Base-by-base conservation (phyloP, 1,140 invertebrate genomes). In the Orius insidiosus region DNA sequence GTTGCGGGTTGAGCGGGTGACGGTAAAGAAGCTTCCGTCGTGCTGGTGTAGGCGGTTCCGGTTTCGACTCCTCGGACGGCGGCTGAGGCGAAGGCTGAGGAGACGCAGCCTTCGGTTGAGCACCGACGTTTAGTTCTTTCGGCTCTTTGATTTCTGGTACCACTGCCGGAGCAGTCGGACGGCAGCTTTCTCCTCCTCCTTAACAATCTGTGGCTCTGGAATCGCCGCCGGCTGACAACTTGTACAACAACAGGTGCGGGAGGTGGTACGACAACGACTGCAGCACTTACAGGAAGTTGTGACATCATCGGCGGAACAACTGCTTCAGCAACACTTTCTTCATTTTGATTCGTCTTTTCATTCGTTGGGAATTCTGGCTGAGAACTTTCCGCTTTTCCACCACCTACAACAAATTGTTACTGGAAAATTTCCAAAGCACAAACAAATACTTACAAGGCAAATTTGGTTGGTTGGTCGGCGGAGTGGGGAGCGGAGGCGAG, bases 1-100 rank as follows among this genome's bases (percentile, higher is more conserved):
- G 30, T 1, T 24, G 31, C 1, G 15, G 36, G 35, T 6, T 39
- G 15, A 16, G 14, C n/a, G 10, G 35, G 35, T 15, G 36, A 36
- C 24, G n/a, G 15, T 6, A 19, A 4, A 9, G 34, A 13, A n/a
- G 16, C 34, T 7, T 11, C 15, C 54, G 54, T 24, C 24, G 24
- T 24, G n/a, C 55, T 45, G 49, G 50, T 41, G 41, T 33, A 16
- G 48, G 40, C 44, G 43, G 40, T 30, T 36, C 14, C n/a, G 41
- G 46, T 39, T 46, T 32, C 41, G 51, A 4, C 24, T 24, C 24
- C 7, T 24, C 24, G 24, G 24, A 51, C 47, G 35, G 37, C 9
- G 14, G 14, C 8, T 11, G 44, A 16, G 10, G 38, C 37, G 13
- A 33, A 24, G 34, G 48, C 19, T 34, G 43, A 24, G 13, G 46